Base-by-base conservation (phyloP, 2,888 invertebrate genomes). In the Spatulosminthurus flaviceps region DNA sequence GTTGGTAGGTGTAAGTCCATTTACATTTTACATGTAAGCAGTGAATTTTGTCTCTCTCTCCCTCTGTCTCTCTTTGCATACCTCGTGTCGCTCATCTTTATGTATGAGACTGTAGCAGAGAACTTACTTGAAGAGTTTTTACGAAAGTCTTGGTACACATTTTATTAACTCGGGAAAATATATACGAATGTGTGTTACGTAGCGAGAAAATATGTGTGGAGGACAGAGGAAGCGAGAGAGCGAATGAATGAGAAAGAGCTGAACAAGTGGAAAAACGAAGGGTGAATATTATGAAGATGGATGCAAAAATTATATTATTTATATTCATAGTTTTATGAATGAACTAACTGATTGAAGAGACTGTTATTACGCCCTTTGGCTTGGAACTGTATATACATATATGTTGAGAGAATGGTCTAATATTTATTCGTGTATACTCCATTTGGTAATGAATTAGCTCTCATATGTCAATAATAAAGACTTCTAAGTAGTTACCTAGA, bases 291-390 rank as follows among this genome's bases (percentile, higher is more conserved):
- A 13, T 51, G 16, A n/a, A 51, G 51, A 19, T 51, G 1, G 51
- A 51, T 51, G n/a, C 51, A 51, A 51, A 51, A 51, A 16, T 9
- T 13, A n/a, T 51, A 51, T 51, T 51, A 51, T 51, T 51, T 51
- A n/a, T 51, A 51, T 51, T 51, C 51, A 51, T 51, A 51, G 51
- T 51, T 51, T 51, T 51, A 51, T 51, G 51, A 51, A 51, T 51
- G 51, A 51, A 51, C 51, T 51, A 51, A 51, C 51, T 51, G 51
- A 51, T 51, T n/a, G n/a, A 51, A 13, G n/a, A n/a, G 51, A 4
- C 51, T 51, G 2, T 51, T n/a, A n/a, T 11, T 13, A 51, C 4
- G 51, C n/a, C 19, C 16, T n/a, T 51, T 51, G 51, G 51, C 51
- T 34, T 51, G 51, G 19, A n/a, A 51, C 51, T 51, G 51, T 51